Percentiles rank a stretch among this genome's conserved stretches.
Evolutionary conservation across 2,113 vertebrate genomes (phyloP).

Genomic region (Vimba vimba): DNA sequence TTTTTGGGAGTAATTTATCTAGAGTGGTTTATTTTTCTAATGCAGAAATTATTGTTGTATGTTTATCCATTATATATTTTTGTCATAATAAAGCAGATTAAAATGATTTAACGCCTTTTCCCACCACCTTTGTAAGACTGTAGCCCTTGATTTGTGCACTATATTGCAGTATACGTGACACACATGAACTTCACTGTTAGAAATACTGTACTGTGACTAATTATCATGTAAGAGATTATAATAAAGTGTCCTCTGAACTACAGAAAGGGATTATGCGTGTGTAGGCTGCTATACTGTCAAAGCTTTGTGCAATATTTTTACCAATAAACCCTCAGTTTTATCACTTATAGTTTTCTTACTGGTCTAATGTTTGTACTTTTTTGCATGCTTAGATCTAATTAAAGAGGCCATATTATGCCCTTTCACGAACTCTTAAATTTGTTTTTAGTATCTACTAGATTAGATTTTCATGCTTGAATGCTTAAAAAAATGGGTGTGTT

Average conservation of each 20-base stretch:
- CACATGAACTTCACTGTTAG: conserved; percentile 29
- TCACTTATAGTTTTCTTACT: background rate
- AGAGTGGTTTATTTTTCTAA: conserved; percentile 51
- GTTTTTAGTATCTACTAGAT: no score
- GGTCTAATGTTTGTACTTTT: background rate
- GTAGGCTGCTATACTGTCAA: conserved; percentile 4
- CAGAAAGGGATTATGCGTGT: conserved; percentile 17
- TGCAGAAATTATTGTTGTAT: conserved; percentile 30
- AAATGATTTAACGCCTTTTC: conserved; percentile 20
- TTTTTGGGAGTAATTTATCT: background rate
- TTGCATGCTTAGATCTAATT: background rate
- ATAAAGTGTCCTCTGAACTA: conserved; percentile 42
- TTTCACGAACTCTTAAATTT: no score
- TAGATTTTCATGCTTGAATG: no score
- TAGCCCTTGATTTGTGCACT: conserved; percentile 18
- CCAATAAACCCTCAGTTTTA: conserved; percentile 14
- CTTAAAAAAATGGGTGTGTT: no score
- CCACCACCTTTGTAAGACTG: conserved; percentile 5
- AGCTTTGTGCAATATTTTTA: conserved; percentile 41
- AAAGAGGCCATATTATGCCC: no score
- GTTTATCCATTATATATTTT: conserved; percentile 31
- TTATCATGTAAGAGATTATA: background rate
- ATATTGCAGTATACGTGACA: conserved; percentile 18
- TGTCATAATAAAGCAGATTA: conserved; percentile 1
- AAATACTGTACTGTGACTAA: conserved; percentile 16